A percentile compares a stretch with the other conserved stretches of the same genome.
These are phyloP conservation scores for Tringa solitaria DNA, from an alignment of 2,113 vertebrate genomes.

Conservation along the genomic window DNA sequence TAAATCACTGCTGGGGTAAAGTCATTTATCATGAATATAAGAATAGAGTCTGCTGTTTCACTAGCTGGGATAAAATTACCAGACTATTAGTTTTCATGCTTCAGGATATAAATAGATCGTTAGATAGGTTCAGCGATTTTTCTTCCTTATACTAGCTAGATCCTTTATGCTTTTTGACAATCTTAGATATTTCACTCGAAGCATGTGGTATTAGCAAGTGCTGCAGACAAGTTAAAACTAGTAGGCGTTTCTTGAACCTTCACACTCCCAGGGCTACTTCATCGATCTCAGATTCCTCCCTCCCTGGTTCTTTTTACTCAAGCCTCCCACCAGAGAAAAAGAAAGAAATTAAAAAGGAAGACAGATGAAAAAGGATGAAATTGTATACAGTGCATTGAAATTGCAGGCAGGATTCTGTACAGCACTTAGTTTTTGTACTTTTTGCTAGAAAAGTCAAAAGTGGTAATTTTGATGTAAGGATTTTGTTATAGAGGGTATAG, in stretches of 20 bases:
- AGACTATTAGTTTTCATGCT: conserved; percentile 1
- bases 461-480: not conserved
- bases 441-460: not conserved
- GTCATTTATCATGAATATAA: conserved; percentile 27
- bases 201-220: not conserved
- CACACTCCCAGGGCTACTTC: not conserved
- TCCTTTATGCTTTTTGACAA: not conserved
- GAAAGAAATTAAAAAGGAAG: not conserved
- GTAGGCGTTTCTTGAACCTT: not conserved
- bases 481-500: not conserved
- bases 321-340: not conserved
- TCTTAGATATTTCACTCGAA: not conserved
- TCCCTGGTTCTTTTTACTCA: not conserved
- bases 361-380: not conserved
- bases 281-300: not conserved
- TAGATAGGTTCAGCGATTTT: not conserved
- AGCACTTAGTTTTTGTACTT: not conserved
- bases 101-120: conserved; percentile 17
- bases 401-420: not conserved
- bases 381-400: not conserved
- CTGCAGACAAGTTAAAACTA: not conserved
- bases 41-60: not conserved
- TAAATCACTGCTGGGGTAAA: conserved; percentile 19
- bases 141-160: not conserved
- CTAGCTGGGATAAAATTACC: conserved; percentile 41